Base-by-base conservation (phyloP, 2,888 invertebrate species). In the Polydrusus pterygomalis region DNA sequence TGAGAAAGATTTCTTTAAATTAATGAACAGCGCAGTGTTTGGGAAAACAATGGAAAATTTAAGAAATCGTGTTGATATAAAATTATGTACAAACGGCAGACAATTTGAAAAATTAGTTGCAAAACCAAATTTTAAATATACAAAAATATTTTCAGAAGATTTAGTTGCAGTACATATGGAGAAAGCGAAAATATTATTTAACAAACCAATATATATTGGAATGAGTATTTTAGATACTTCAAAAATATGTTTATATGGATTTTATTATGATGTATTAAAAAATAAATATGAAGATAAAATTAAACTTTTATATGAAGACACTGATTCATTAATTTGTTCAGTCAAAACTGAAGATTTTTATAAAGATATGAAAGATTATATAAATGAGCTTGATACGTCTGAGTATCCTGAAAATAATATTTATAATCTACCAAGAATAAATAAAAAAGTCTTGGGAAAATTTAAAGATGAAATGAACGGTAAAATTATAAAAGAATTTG, bases 1-100 rank as follows among this genome's bases (percentile, higher is more conserved):
- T 51, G 67, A 67, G 49, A 67, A 67, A 30, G 51, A 67, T 18
- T 51, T 67, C 25, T 67, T 18, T 34, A 67, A 63, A 43, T 43
- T 63, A 18, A 43, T 63, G 40, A 63, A 63, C 20, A 63, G 45
- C 43, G 63, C 63, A 15, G 54, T 67, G 25, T 17, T 51, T 17
- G 47, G 30, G 38, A 34, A 30, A 62, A 62, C 40, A 40, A 40
- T 40, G 40, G 40, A 40, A 40, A 40, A 40, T 40, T 40, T 40
- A 40, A 40, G 40, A 40, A 40, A 40, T 40, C 40, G 40, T 40
- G 40, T 40, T 40, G 40, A 40, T 40, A 40, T 40, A 40, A 40
- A 40, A 40, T 40, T 40, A 40, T 40, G 40, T 8, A 40, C 40
- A 40, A 40, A 40, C 11, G 40, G 8, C 8, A 40, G 40, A 40